Evolutionary conservation across 1,140 invertebrate species (phyloP).

Genomic region (Glomeris maerens): DNA sequence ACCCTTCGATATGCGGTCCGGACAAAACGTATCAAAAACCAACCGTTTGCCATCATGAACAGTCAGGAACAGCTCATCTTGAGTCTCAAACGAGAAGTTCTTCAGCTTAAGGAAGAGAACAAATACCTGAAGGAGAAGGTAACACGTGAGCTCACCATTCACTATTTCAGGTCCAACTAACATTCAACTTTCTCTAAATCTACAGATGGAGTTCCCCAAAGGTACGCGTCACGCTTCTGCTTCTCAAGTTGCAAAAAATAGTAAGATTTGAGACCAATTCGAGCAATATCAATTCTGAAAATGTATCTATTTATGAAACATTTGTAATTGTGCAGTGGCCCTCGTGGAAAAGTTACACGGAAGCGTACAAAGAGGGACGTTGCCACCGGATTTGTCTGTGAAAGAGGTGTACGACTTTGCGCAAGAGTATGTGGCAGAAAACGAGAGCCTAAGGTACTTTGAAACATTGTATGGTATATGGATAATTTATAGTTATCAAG

Average conservation of each 20-base stretch:
- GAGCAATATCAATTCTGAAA: not conserved
- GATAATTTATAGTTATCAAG: not conserved
- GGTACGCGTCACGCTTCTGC: not conserved
- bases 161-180: not conserved
- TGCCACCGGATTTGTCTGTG: constrained; percentile 5
- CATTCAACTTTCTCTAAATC: not conserved
- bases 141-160: constrained; percentile 28
- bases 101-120: constrained; percentile 78
- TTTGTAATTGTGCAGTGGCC: constrained; percentile 24
- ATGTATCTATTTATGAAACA: constrained; percentile 11
- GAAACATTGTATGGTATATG: not conserved
- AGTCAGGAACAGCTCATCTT: constrained; percentile 80
- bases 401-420: constrained; percentile 32
- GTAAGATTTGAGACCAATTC: not conserved
- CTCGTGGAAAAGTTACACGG: constrained; percentile 27
- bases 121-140: constrained; percentile 58
- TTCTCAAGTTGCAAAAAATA: not conserved
- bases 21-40: constrained; percentile 74
- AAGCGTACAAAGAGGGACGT: constrained; percentile 24
- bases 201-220: not conserved
- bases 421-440: constrained; percentile 48
- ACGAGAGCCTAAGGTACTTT: constrained; percentile 52
- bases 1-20: constrained; percentile 74
- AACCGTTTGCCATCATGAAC: constrained; percentile 54
- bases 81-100: constrained; percentile 73